These are phyloP conservation scores for Harmothoe impar DNA, from an alignment of 2,888 invertebrate species.

Conservation along the genomic window DNA sequence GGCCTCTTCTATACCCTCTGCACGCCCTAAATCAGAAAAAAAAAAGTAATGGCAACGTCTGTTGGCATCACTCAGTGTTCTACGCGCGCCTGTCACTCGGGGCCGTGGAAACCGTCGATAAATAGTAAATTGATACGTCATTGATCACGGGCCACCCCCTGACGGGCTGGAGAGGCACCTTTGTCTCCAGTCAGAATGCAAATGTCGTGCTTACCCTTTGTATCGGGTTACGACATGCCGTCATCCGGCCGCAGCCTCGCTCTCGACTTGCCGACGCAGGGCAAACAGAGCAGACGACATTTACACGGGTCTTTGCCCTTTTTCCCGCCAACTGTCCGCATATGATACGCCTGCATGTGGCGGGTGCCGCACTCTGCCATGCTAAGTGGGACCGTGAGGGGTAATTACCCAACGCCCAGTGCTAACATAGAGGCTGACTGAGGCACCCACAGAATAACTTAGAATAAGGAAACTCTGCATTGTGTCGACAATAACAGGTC, in stretches of 20 bases:
- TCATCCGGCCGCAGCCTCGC: constrained; percentile 52
- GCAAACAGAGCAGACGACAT: constrained; percentile 53
- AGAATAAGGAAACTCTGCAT: background rate
- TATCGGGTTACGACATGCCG: constrained; percentile 49
- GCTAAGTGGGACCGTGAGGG: background rate
- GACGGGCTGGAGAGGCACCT: constrained; percentile 28
- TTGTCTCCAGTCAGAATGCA: constrained; percentile 45
- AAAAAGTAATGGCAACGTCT: background rate
- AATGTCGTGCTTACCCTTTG: constrained; percentile 45
- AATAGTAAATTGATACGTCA: constrained; percentile 57
- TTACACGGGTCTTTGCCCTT: constrained; percentile 41
- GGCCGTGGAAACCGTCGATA: constrained; percentile 45
- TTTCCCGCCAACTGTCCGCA: constrained; percentile 41
- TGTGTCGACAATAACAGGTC: background rate
- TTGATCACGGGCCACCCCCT: background rate
- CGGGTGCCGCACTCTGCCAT: background rate
- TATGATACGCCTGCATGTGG: constrained; percentile 7
- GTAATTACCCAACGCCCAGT: background rate
- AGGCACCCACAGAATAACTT: background rate
- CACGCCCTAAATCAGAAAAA: background rate
- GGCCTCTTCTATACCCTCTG: background rate
- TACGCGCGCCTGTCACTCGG: constrained; percentile 12
- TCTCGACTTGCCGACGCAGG: constrained; percentile 39
- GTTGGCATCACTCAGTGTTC: constrained; percentile 19
- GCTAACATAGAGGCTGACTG: background rate